Conservation (phyloP, 1,140 invertebrate genomes). For the Drosophila subpulchrella region DNA sequence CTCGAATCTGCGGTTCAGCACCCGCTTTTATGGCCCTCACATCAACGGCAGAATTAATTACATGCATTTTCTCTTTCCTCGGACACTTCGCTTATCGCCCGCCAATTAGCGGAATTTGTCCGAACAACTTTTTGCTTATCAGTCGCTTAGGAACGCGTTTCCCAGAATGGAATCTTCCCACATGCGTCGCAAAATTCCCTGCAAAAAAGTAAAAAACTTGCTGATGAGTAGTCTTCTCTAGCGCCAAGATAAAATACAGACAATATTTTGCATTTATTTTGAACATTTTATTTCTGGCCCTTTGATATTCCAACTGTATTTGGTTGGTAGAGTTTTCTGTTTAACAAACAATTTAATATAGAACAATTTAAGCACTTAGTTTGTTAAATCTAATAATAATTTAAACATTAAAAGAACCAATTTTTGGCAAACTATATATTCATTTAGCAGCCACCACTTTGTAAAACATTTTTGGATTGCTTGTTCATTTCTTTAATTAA, state of each 20-base stretch:
- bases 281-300: background rate
- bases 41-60: conserved; percentile 24
- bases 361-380: no score
- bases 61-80: conserved; percentile 47
- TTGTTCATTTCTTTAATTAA: no score
- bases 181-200: background rate
- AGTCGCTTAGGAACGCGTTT: background rate
- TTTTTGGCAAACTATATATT: no score
- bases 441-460: no score
- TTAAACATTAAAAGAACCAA: no score
- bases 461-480: no score
- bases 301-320: background rate
- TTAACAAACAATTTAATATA: no score
- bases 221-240: background rate
- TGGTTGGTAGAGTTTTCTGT: background rate
- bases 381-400: no score
- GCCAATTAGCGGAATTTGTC: conserved; percentile 62
- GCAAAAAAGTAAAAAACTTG: conserved; percentile 2
- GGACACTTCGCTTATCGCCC: conserved; percentile 46
- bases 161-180: conserved; percentile 8
- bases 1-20: background rate
- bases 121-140: conserved; percentile 22
- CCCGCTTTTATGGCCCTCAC: conserved; percentile 55
- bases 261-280: background rate
- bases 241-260: conserved; percentile 12